These are phyloP conservation scores for Drosophila sordidapex DNA, from an alignment of 2,888 invertebrate genomes.

Conservation along the genomic window DNA sequence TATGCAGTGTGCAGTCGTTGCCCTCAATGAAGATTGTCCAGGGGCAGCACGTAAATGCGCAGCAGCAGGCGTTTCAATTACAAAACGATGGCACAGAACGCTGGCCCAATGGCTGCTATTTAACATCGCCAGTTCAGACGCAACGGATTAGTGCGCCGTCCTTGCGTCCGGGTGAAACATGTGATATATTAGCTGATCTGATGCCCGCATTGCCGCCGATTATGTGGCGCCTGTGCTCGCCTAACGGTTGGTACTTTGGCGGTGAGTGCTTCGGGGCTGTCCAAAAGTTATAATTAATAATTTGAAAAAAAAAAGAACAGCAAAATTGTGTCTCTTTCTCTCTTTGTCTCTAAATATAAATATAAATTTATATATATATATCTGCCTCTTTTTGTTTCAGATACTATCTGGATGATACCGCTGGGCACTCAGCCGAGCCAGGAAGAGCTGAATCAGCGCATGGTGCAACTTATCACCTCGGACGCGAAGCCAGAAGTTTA, in stretches of 20 bases:
- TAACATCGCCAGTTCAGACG: conserved; percentile 87
- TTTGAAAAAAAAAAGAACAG: neutral
- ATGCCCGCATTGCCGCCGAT: conserved; percentile 92
- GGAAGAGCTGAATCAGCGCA: conserved; percentile 83
- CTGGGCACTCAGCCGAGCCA: conserved; percentile 81
- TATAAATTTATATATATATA: neutral
- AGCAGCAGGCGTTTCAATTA: conserved; percentile 92
- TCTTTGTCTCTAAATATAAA: neutral
- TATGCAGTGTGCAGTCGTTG: conserved; percentile 89
- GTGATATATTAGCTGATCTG: conserved; percentile 90
- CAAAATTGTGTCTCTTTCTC: neutral
- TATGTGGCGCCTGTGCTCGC: conserved; percentile 95
- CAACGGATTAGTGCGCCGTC: conserved; percentile 86
- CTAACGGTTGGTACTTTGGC: conserved; percentile 95
- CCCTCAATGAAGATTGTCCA: conserved; percentile 91
- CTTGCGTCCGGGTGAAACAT: conserved; percentile 91
- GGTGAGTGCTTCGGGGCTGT: conserved; percentile 86
- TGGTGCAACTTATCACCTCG: conserved; percentile 84
- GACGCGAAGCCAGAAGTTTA: conserved; percentile 82
- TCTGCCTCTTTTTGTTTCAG: conserved; percentile 71
- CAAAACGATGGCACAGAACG: conserved; percentile 93
- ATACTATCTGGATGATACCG: conserved; percentile 85
- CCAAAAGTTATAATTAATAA: neutral
- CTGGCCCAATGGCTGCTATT: conserved; percentile 94
- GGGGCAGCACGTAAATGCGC: conserved; percentile 77